These are phyloP conservation scores for Galbula dea DNA, from an alignment of 2,113 vertebrate species.

Conservation along the genomic window DNA sequence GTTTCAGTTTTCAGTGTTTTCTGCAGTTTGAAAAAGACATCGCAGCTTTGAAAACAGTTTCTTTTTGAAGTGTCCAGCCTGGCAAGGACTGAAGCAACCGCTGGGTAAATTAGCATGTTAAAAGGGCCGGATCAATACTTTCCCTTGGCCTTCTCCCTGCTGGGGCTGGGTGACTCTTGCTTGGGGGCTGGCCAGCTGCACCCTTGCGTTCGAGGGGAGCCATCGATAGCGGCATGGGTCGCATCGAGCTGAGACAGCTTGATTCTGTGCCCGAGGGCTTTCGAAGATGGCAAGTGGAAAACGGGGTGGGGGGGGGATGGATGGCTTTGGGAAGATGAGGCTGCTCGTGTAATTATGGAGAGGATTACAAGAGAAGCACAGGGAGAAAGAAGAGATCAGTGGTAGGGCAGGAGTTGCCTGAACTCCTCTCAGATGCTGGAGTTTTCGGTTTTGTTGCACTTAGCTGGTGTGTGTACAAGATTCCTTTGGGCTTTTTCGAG, in stretches of 20 bases:
- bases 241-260: slow-evolving; percentile 29
- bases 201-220: slow-evolving; percentile 45
- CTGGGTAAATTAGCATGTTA: slow-evolving; percentile 86
- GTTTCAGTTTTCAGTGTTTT: slow-evolving; percentile 64
- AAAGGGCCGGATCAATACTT: slow-evolving; percentile 85
- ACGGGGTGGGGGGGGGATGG: slow-evolving; percentile 56
- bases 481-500: slow-evolving; percentile 23
- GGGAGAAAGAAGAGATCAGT: slow-evolving; percentile 64
- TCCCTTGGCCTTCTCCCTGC: background rate
- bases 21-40: slow-evolving; percentile 69
- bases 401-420: slow-evolving; percentile 6
- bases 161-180: background rate
- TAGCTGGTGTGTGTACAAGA: background rate
- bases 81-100: slow-evolving; percentile 78
- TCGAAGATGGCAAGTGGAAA: slow-evolving; percentile 66
- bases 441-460: slow-evolving; percentile 42
- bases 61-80: slow-evolving; percentile 81
- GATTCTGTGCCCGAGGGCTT: slow-evolving; percentile 50
- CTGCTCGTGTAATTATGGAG: slow-evolving; percentile 69
- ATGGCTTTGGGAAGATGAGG: slow-evolving; percentile 64
- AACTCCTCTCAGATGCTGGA: slow-evolving; percentile 45
- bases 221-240: background rate
- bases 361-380: slow-evolving; percentile 67
- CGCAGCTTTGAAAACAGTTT: slow-evolving; percentile 76
- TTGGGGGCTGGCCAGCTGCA: background rate